phyloP scores from a whole-genome alignment of 2,113 vertebrate species.

The Calonectris borealis region DNA sequence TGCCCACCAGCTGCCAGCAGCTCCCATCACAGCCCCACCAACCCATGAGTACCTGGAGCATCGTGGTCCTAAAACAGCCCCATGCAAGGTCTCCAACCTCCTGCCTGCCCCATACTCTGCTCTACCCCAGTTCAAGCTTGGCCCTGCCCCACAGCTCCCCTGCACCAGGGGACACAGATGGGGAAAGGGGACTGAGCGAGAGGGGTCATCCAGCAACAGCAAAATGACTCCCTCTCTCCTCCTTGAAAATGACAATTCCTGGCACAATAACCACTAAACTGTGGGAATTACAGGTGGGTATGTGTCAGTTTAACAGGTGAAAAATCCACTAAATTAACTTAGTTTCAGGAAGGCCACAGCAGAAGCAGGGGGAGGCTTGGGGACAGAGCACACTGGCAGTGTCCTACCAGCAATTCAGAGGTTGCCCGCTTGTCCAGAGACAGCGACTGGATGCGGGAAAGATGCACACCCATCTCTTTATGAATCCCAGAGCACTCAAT shows the following conservation, averaged over 20 bases:
- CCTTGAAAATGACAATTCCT: neutral
- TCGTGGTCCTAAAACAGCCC: neutral
- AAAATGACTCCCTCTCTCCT: neutral
- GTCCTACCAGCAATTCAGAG: slow-evolving; percentile 74
- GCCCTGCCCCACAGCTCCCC: neutral
- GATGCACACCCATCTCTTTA: slow-evolving; percentile 74
- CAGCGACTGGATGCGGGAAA: slow-evolving; percentile 70
- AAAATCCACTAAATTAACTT: neutral
- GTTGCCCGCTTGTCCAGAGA: slow-evolving; percentile 75
- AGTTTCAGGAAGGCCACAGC: neutral
- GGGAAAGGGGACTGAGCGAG: neutral
- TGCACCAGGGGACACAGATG: neutral
- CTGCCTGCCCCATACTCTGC: neutral
- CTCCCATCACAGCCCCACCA: neutral
- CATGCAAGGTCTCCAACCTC: neutral
- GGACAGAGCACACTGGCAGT: neutral
- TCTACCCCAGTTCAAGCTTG: neutral
- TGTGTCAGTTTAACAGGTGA: neutral
- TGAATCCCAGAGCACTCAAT: slow-evolving; percentile 80
- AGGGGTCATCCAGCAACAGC: neutral
- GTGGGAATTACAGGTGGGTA: neutral
- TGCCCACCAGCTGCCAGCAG: neutral
- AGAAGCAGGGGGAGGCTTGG: neutral
- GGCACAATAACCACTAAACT: neutral
- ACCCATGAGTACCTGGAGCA: neutral